Evolutionary conservation across 2,797 vertebrate species (phyloP), one percentile per base, ranked within the genome.

Genomic region (Heteromormyrus szaboi): DNA sequence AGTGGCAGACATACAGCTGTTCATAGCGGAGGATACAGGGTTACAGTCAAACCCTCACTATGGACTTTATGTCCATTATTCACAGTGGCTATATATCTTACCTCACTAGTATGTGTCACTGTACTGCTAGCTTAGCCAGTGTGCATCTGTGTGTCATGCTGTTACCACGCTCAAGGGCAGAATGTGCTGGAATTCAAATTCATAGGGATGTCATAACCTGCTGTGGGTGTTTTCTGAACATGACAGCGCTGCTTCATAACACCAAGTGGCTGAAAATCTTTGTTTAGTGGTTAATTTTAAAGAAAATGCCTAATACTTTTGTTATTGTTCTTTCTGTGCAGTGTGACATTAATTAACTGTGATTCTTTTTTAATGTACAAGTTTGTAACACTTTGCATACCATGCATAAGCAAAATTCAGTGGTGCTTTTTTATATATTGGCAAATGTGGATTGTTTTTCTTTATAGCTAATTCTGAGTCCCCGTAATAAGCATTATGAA

Each of bases 1-100:
- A 83, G 86, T 88, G 54, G 90, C 90, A 88, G 89, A 22, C 85
- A 48, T 81, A 56, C 53, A 19, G 79, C 89, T 91, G 88, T 59
- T 90, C 68, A 87, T 90, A 88, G 84, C 85, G 79, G 79, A 86
- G 85, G 85, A 87, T 54, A 92, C 72, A 92, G 86, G 89, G 90
- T 65, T 22, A 62, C 22, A 25, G 89, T 89, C 25, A 84, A 44
- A n/a, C 37, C 76, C 41, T 46, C 44, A 88, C 19, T 53, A 19
- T 87, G 85, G 84, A 46, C 76, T 17, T 29, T 62, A 4, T 41
- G 29, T n/a, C 4, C 46, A 9, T 81, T 44, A 29, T 19, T 44
- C 33, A n/a, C 33, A 86, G 8, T n/a, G 29, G 14, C 85, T 62
- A 51, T 86, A 33, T 59, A 9, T 86, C 48, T 41, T 51, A 19